Percentiles rank a stretch among this genome's conserved stretches.
Conservation (phyloP, 2,113 vertebrate species). For the Martes martes region DNA sequence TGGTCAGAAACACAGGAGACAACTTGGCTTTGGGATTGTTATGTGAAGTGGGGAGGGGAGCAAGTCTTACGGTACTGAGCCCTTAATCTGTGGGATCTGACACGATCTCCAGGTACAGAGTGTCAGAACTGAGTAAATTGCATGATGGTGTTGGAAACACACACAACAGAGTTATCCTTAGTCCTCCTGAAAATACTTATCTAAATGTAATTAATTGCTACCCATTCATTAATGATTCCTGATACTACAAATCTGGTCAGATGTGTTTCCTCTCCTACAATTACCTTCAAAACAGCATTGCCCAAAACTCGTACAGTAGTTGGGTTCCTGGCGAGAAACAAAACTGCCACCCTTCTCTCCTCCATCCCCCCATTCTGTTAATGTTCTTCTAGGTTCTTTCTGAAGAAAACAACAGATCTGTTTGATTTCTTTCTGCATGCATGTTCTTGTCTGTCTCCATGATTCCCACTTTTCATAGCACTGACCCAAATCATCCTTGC, state of each 20-base stretch:
- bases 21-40: not conserved
- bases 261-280: not conserved
- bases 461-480: not conserved
- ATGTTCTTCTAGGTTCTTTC: not conserved
- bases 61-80: not conserved
- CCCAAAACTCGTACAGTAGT: not conserved
- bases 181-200: not conserved
- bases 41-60: not conserved
- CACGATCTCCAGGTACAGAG: not conserved
- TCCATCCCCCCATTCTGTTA: not conserved
- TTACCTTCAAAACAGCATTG: not conserved
- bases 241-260: not conserved
- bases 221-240: not conserved
- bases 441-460: not conserved
- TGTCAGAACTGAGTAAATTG: not conserved
- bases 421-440: not conserved
- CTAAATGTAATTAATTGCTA: not conserved
- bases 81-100: not conserved
- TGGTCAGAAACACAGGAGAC: not conserved
- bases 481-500: not conserved
- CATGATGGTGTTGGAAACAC: not conserved
- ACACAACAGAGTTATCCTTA: not conserved
- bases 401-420: not conserved
- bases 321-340: not conserved
- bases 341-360: not conserved